These are phyloP conservation scores for Ruditapes philippinarum DNA, from an alignment of 1,140 invertebrate genomes.

Conservation along the genomic window DNA sequence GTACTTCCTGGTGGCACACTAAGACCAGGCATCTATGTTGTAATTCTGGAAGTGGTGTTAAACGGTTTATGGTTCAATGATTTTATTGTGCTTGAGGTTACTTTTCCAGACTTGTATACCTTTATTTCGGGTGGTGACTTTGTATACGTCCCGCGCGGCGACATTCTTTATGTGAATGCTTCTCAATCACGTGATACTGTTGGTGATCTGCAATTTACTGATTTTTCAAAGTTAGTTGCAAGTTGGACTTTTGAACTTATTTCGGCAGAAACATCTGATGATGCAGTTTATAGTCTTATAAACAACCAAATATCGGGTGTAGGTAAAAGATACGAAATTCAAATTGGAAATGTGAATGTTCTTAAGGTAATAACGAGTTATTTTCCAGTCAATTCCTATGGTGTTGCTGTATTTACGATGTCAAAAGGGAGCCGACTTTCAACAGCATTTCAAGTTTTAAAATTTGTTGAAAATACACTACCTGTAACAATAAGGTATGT, in stretches of 20 bases:
- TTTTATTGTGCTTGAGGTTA: not conserved
- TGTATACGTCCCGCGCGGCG: not conserved
- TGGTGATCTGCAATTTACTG: not conserved
- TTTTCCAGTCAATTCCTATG: not conserved
- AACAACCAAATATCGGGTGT: not conserved
- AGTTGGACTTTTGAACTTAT: not conserved
- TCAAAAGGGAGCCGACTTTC: not conserved
- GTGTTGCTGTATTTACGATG: constrained; percentile 1
- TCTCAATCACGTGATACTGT: constrained; percentile 17
- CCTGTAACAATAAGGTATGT: not conserved
- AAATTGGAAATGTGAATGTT: not conserved
- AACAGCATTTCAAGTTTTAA: constrained; percentile 16
- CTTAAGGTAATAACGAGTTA: not conserved
- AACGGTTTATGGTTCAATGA: not conserved
- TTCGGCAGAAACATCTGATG: not conserved
- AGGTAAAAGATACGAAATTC: not conserved
- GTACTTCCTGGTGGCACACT: not conserved
- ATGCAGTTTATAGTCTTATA: not conserved
- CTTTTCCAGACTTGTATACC: constrained; percentile 29
- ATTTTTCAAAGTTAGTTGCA: not conserved
- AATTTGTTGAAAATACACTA: not conserved
- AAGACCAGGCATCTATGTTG: constrained; percentile 18
- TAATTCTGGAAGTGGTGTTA: constrained; percentile 16
- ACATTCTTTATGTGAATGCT: not conserved
- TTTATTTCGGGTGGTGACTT: constrained; percentile 36